Evolutionary conservation across 2,113 vertebrate genomes (phyloP), one percentile per base, ranked within the genome.

Genomic region (Cochlearius cochlearius): DNA sequence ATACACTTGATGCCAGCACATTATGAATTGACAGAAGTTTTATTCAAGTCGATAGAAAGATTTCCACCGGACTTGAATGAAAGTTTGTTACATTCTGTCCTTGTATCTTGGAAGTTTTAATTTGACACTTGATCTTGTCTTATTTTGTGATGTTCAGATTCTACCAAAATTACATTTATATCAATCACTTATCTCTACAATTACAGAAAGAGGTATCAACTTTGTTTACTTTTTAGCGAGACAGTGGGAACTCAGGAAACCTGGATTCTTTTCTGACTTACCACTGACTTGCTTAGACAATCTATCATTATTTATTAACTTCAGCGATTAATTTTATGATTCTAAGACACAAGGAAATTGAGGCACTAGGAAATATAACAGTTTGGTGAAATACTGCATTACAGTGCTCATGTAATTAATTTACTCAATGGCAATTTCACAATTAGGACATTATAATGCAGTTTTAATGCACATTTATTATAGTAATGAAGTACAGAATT

Each of bases 381-480:
- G 26, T 92, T 94, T 53, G 45, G 66, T 69, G 84, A 91, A 87
- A 94, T 30, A 69, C 38, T 73, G 72, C 56, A 72, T 86, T 81
- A 81, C 49, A 84, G 36, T 39, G 76, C 84, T 89, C 62, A 91
- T 90, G 91, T 86, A 64, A 36, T 80, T 84, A 88, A 95, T 91
- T 84, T 92, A 90, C 59, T 92, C 85, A 92, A 91, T 82, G 50
- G 53, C 49, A 89, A 79, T 96, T 91, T 95, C 86, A 92, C 60
- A 82, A 76, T 94, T 91, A 94, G 73, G 59, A 74, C 63, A 75
- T 76, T 94, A 92, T 82, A 89, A 95, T 76, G 73, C 30, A 79
- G 58, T 76, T 89, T 85, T 94, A 94, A 92, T 82, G 58, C 49
- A 85, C 62, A 92, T 94, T 81, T 94, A 82, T 96, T 95, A 80